phyloP scores from a whole-genome alignment of 2,797 vertebrate genomes.

The Myiotriccus ornatus region DNA sequence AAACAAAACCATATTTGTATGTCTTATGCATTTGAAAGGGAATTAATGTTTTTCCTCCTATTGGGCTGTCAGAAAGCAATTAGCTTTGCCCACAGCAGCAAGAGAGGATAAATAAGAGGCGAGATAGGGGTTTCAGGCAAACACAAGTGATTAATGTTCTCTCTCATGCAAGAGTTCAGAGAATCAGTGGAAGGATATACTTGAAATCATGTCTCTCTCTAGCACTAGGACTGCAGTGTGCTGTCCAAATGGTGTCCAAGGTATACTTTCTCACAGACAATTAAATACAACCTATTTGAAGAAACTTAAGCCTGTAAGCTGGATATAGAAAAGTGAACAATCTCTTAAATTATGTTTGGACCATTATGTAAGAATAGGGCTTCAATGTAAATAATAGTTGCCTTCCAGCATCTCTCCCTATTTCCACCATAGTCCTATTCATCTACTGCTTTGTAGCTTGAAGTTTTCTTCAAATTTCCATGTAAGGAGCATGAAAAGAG shows the following conservation, averaged over 20 bases:
- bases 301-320: background rate
- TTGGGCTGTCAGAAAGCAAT: background rate
- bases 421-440: background rate
- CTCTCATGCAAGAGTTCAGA: background rate
- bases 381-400: background rate
- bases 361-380: background rate
- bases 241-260: background rate
- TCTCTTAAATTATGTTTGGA: background rate
- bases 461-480: background rate
- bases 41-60: background rate
- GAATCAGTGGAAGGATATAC: background rate
- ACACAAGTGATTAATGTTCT: background rate
- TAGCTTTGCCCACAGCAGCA: background rate
- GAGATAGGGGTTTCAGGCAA: background rate
- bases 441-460: background rate
- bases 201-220: background rate
- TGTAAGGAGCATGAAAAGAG: background rate
- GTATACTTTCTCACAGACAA: background rate
- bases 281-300: background rate
- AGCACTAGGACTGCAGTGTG: background rate
- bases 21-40: background rate
- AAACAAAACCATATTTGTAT: background rate
- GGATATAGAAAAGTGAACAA: background rate
- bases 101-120: background rate
- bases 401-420: background rate